phyloP scores from a whole-genome alignment of 2,888 invertebrate genomes.

The Brenthis daphne region DNA sequence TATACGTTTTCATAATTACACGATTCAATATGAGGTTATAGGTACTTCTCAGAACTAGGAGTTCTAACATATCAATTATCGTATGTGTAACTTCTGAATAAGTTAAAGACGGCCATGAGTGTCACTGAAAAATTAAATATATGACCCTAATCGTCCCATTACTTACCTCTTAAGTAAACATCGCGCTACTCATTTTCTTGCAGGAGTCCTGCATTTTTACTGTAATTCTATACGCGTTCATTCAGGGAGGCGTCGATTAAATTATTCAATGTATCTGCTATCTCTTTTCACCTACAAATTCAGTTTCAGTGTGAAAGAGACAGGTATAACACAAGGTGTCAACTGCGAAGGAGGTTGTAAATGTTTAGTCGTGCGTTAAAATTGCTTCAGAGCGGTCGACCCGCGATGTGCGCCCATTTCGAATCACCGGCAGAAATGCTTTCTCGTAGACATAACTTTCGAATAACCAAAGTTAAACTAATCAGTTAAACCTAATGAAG shows the following conservation, averaged over 20 bases:
- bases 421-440: slow-evolving; percentile 76
- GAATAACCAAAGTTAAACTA: slow-evolving; percentile 65
- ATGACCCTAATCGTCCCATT: slow-evolving; percentile 61
- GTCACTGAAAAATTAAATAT: slow-evolving; percentile 57
- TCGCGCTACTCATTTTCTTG: slow-evolving; percentile 55
- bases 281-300: slow-evolving; percentile 47
- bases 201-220: slow-evolving; percentile 64
- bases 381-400: slow-evolving; percentile 62
- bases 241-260: slow-evolving; percentile 63
- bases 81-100: slow-evolving; percentile 59
- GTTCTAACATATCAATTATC: slow-evolving; percentile 64
- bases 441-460: slow-evolving; percentile 75
- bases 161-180: slow-evolving; percentile 61
- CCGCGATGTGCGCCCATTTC: slow-evolving; percentile 70
- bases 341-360: slow-evolving; percentile 29
- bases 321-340: slow-evolving; percentile 43
- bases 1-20: slow-evolving; percentile 27
- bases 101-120: slow-evolving; percentile 54
- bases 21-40: slow-evolving; percentile 29
- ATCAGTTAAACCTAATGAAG: slow-evolving; percentile 57
- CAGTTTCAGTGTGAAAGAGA: slow-evolving; percentile 48
- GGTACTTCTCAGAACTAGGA: slow-evolving; percentile 50
- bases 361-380: slow-evolving; percentile 63
- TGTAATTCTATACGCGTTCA: slow-evolving; percentile 61
- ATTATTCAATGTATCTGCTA: slow-evolving; percentile 65